phyloP scores from a whole-genome alignment of 1,140 invertebrate genomes.

The Mamestra configurata region DNA sequence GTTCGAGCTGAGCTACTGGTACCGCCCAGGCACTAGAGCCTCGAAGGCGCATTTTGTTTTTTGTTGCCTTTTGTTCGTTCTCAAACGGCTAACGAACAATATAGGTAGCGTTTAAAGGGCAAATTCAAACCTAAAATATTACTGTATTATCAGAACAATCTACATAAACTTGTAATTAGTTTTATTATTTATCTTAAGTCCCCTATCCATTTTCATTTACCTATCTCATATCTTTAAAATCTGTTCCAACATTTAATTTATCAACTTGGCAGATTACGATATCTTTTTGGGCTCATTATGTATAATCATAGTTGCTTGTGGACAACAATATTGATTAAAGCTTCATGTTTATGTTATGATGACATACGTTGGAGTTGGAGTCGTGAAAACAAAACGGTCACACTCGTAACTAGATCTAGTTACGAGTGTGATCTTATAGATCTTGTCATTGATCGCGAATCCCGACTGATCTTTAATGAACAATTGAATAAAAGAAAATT shows the following conservation, averaged over 20 bases:
- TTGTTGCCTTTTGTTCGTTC: not conserved
- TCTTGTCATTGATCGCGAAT: no score
- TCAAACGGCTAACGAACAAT: not conserved
- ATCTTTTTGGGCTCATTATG: constrained; percentile 11
- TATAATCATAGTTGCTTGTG: not conserved
- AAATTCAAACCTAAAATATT: no score
- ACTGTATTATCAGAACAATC: no score
- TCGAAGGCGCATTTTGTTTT: not conserved
- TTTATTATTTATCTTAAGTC: not conserved
- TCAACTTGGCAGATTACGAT: constrained; percentile 7
- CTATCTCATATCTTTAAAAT: constrained; percentile 19
- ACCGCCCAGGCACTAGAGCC: not conserved
- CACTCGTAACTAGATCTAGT: no score
- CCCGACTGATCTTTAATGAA: not conserved
- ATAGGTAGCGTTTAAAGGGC: not conserved
- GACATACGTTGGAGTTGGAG: no score
- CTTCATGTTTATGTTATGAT: no score
- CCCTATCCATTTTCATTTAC: not conserved
- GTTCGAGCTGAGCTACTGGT: not conserved
- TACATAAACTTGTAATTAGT: not conserved
- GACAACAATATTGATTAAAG: no score
- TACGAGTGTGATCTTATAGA: no score
- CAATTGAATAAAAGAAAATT: not conserved
- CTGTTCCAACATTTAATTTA: not conserved
- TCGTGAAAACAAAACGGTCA: no score